These are phyloP conservation scores for Melanogrammus aeglefinus DNA, from an alignment of 2,797 vertebrate genomes.

Conservation along the genomic window DNA sequence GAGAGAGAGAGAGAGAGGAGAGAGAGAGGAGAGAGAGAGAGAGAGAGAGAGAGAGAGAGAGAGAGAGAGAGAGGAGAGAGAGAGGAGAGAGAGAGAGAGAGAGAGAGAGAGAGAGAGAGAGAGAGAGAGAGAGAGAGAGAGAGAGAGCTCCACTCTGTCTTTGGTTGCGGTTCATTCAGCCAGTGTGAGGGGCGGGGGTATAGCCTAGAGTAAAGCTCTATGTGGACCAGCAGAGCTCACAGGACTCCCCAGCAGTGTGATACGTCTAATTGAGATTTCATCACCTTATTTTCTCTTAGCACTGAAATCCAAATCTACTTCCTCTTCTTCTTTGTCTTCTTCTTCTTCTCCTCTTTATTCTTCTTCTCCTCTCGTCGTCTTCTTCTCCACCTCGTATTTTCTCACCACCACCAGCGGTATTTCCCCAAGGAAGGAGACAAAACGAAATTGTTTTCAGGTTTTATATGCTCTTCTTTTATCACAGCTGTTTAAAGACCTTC, in stretches of 20 bases:
- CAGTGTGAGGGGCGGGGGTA: conserved; percentile 37
- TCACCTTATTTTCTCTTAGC: conserved; percentile 65
- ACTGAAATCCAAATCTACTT: conserved; percentile 33
- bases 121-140: too few relatives aligned
- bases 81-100: too few relatives aligned
- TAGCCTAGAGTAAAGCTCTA: conserved; percentile 52
- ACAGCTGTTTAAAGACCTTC: conserved; percentile 44
- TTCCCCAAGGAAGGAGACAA: conserved; percentile 60
- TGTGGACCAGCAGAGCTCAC: conserved; percentile 51
- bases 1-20: too few relatives aligned
- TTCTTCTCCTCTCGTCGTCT: too few relatives aligned
- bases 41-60: too few relatives aligned
- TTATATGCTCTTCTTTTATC: conserved; percentile 56
- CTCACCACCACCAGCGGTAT: conserved; percentile 38
- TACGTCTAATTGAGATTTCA: conserved; percentile 71
- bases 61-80: too few relatives aligned
- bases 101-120: too few relatives aligned
- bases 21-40: neutral
- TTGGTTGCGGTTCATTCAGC: conserved; percentile 57
- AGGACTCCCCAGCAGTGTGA: conserved; percentile 63
- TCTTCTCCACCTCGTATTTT: too few relatives aligned
- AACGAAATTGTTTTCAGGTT: conserved; percentile 63
- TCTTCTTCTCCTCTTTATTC: neutral
- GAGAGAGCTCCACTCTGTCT: conserved; percentile 40
- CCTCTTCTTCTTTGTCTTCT: neutral